Conservation (phyloP, 2,888 invertebrate species). For the Plebejus anna region DNA sequence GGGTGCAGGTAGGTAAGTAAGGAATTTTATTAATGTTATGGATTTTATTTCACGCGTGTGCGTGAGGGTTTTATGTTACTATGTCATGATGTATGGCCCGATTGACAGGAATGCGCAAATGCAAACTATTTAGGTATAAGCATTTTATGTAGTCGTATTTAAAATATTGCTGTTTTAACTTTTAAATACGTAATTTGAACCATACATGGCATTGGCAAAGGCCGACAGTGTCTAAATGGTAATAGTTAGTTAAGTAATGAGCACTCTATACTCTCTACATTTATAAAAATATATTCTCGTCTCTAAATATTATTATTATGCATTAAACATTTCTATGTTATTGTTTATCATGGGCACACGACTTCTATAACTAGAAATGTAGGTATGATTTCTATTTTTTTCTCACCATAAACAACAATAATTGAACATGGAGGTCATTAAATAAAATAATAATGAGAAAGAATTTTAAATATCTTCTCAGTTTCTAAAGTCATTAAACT, state of each 20-base stretch:
- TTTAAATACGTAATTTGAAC: neutral
- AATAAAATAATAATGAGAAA: neutral
- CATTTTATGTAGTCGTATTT: neutral
- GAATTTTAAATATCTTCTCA: neutral
- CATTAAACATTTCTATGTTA: neutral
- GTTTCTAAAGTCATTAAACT: neutral
- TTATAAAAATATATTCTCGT: neutral
- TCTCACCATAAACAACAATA: slow-evolving; percentile 1
- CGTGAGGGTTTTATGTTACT: slow-evolving; percentile 28
- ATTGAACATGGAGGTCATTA: neutral
- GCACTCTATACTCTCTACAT: neutral
- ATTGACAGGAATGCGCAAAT: slow-evolving; percentile 7
- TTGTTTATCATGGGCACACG: too few species aligned
- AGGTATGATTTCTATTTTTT: neutral
- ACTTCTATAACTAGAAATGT: neutral
- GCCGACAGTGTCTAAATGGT: neutral
- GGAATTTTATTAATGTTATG: slow-evolving; percentile 41
- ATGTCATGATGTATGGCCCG: slow-evolving; percentile 20
- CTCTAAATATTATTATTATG: too few species aligned
- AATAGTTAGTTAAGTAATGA: neutral
- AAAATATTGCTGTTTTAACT: neutral
- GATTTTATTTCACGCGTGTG: slow-evolving; percentile 42
- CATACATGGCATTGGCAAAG: neutral
- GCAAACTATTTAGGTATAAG: neutral
- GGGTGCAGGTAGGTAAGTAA: slow-evolving; percentile 45